A percentile compares a stretch with the other conserved stretches of the same genome.
phyloP scores from a whole-genome alignment of 2,797 vertebrate species.

The Amphiprion clarkii region DNA sequence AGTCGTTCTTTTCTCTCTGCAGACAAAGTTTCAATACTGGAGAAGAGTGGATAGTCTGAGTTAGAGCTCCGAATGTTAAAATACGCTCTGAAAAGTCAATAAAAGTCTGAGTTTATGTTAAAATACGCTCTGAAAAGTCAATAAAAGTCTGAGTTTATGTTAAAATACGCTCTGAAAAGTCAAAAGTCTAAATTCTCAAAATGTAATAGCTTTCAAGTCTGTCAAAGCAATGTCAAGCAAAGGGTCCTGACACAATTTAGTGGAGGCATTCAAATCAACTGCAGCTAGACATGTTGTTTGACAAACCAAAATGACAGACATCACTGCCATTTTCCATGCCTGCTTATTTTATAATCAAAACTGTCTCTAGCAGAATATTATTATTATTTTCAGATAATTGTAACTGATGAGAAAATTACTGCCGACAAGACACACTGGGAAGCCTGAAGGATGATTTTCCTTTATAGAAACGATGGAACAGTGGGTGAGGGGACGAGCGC shows the following conservation, averaged over 20 bases:
- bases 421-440: slow-evolving; percentile 29
- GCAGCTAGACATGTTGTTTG: slow-evolving; percentile 8
- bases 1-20: no score
- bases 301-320: slow-evolving; percentile 28
- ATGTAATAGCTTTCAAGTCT: slow-evolving; percentile 58
- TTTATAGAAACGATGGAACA: slow-evolving; percentile 30
- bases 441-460: slow-evolving; percentile 39
- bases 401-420: slow-evolving; percentile 44
- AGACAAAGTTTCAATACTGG: no score
- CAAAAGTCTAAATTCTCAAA: slow-evolving; percentile 47
- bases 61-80: no score
- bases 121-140: no score
- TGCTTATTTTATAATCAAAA: slow-evolving; percentile 29
- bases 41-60: no score
- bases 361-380: slow-evolving; percentile 20
- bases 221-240: slow-evolving; percentile 49
- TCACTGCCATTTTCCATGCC: slow-evolving; percentile 9
- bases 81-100: no score
- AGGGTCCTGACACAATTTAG: slow-evolving; percentile 36
- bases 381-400: slow-evolving; percentile 49
- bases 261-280: slow-evolving; percentile 30
- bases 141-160: no score
- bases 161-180: no score
- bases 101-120: no score
- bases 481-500: slow-evolving; percentile 48